A percentile compares a stretch with the other conserved stretches of the same genome.
These are phyloP conservation scores for Calliphora vicina DNA, from an alignment of 1,140 invertebrate genomes.

Conservation along the genomic window DNA sequence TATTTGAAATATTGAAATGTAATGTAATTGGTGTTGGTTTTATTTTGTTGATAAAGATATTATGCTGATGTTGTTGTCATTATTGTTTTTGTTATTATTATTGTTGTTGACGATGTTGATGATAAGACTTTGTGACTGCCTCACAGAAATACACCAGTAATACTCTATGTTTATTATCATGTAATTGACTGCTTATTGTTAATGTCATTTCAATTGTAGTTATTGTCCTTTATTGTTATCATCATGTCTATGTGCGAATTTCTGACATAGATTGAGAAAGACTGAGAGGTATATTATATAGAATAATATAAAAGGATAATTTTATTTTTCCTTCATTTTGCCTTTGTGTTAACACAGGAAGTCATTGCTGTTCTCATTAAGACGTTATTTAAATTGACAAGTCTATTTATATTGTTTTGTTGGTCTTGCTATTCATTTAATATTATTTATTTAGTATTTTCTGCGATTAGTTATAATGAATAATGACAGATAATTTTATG, in stretches of 20 bases:
- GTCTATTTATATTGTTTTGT: background rate
- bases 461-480: background rate
- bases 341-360: background rate
- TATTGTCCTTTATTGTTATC: background rate
- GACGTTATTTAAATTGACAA: background rate
- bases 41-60: too few relatives aligned
- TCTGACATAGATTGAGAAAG: background rate
- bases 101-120: background rate
- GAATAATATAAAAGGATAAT: background rate
- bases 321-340: background rate
- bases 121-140: background rate
- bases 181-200: constrained; percentile 13
- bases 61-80: background rate
- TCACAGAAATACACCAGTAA: background rate
- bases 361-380: background rate
- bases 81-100: background rate
- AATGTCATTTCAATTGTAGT: constrained; percentile 2
- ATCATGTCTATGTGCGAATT: background rate
- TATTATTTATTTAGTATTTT: background rate
- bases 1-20: constrained; percentile 10
- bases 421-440: background rate
- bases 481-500: background rate
- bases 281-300: background rate
- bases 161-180: background rate
- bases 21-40: background rate